These are phyloP conservation scores for Solenopsis invicta DNA, from an alignment of 1,140 invertebrate species.

Conservation along the genomic window DNA sequence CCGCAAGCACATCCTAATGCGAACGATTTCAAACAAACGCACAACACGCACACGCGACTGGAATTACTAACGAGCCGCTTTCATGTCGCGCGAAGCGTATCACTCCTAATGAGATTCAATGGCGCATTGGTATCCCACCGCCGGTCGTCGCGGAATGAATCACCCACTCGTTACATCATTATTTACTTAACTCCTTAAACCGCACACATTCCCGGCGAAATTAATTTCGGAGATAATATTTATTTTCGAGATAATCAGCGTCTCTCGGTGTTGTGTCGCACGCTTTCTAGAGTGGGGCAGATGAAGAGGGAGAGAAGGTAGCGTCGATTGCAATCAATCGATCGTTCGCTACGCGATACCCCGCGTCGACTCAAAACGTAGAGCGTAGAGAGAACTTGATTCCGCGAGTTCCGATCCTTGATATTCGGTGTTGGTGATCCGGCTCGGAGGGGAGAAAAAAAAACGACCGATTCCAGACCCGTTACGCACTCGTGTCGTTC, in stretches of 20 bases:
- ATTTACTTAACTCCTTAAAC: neutral
- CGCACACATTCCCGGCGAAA: neutral
- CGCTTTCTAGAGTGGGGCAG: neutral
- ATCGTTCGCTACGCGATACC: neutral
- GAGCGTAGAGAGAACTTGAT: constrained; percentile 11
- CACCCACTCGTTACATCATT: constrained; percentile 5
- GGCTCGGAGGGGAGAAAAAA: constrained; percentile 2
- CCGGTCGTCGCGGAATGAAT: neutral
- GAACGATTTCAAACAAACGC: neutral
- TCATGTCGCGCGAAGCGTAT: neutral
- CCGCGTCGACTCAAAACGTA: neutral
- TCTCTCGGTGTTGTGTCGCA: neutral
- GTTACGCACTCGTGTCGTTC: constrained; percentile 13
- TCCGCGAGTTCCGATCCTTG: neutral
- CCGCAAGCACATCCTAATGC: neutral
- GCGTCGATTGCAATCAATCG: neutral
- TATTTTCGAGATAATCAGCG: constrained; percentile 1
- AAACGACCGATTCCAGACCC: too few species aligned
- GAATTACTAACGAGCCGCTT: neutral
- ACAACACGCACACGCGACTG: neutral
- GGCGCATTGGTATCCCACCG: neutral
- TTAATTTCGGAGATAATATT: neutral
- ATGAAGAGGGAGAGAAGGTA: too few species aligned
- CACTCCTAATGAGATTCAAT: constrained; percentile 14
- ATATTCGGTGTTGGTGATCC: constrained; percentile 24